Conservation (phyloP, 2,113 vertebrate genomes). For the Malurus alboscapulatus region DNA sequence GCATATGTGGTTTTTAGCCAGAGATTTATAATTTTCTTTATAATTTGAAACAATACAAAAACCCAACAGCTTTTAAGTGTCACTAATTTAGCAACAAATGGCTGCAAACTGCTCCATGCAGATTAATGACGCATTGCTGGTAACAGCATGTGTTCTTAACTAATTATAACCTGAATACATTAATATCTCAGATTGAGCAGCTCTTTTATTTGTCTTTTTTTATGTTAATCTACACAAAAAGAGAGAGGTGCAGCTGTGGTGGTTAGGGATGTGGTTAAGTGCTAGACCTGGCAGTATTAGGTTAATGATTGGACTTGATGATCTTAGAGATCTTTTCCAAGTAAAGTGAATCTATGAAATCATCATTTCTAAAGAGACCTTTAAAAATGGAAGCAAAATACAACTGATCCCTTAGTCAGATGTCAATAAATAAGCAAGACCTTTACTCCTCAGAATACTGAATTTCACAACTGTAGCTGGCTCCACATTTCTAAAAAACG, state of each 20-base stretch:
- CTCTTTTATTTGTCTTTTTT: neutral
- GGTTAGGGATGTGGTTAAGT: neutral
- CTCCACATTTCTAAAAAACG: neutral
- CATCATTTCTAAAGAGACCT: neutral
- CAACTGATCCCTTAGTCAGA: neutral
- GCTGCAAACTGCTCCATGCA: neutral
- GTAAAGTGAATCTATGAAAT: neutral
- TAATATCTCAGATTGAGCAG: slow-evolving; percentile 2
- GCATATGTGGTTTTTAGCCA: neutral
- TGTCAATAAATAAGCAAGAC: neutral
- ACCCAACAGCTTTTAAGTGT: neutral
- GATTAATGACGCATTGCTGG: slow-evolving; percentile 24
- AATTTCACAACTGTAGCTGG: neutral
- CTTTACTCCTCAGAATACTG: neutral
- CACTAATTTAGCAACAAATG: slow-evolving; percentile 41
- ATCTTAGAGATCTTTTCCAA: neutral
- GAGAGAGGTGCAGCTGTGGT: neutral
- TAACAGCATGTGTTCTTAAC: slow-evolving; percentile 36
- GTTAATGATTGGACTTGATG: neutral
- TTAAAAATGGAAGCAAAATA: neutral
- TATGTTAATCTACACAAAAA: neutral
- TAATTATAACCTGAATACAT: slow-evolving; percentile 36
- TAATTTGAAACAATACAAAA: neutral
- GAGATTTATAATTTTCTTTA: neutral
- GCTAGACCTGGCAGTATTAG: neutral